A percentile compares a stretch with the other conserved stretches of the same genome.
phyloP scores from a whole-genome alignment of 2,797 vertebrate genomes.

The Gouania willdenowi region DNA sequence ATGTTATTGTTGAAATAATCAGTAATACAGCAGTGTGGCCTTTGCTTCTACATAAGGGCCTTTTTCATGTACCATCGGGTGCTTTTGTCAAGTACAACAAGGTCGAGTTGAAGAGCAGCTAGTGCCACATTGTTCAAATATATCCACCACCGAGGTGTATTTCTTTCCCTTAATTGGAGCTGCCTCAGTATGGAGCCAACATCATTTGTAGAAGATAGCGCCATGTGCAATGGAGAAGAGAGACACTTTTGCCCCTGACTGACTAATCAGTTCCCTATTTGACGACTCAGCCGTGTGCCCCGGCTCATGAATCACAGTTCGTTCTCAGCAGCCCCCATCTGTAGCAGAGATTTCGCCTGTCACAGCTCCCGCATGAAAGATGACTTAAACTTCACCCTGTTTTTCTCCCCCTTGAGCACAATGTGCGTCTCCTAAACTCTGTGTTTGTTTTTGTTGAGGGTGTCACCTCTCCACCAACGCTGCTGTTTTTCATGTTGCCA shows the following conservation, averaged over 20 bases:
- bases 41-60: slow-evolving; percentile 11
- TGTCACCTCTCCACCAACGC: slow-evolving; percentile 9
- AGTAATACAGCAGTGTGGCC: slow-evolving; percentile 9
- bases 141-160: not conserved
- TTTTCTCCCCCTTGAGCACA: not conserved
- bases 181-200: slow-evolving; percentile 2
- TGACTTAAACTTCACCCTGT: slow-evolving; percentile 10
- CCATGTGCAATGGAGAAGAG: slow-evolving; percentile 10
- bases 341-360: slow-evolving; percentile 19
- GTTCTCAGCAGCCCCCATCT: slow-evolving; percentile 10
- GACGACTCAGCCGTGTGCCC: slow-evolving; percentile 18
- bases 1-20: slow-evolving; percentile 24
- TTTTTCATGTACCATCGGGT: slow-evolving; percentile 1
- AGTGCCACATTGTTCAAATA: slow-evolving; percentile 3
- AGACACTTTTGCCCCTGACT: slow-evolving; percentile 4
- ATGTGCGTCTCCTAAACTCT: slow-evolving; percentile 17
- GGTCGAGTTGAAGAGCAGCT: not conserved
- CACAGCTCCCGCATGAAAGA: slow-evolving; percentile 14
- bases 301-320: slow-evolving; percentile 20
- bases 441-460: slow-evolving; percentile 23
- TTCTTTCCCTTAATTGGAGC: slow-evolving; percentile 13
- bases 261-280: slow-evolving; percentile 16
- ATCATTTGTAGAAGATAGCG: slow-evolving; percentile 1
- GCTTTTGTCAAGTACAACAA: slow-evolving; percentile 18
- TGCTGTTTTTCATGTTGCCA: slow-evolving; percentile 17